These are phyloP conservation scores for Cecropterus lyciades DNA, from an alignment of 1,140 invertebrate genomes.

Conservation along the genomic window DNA sequence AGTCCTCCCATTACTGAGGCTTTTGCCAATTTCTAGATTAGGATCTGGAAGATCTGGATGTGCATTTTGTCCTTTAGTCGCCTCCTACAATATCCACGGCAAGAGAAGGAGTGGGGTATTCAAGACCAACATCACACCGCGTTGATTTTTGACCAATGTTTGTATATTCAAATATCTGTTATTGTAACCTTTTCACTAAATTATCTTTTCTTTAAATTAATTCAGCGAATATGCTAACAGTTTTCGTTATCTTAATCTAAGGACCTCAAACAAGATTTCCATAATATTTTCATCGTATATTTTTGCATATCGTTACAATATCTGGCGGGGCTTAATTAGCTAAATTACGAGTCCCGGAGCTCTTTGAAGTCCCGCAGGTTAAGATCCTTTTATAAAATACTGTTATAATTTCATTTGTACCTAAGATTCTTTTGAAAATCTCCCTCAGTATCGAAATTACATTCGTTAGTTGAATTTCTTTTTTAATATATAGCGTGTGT, in stretches of 20 bases:
- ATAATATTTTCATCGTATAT: slow-evolving; percentile 32
- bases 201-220: neutral
- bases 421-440: neutral
- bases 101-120: no score
- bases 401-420: neutral
- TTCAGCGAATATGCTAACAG: neutral
- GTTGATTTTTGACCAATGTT: no score
- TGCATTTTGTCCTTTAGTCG: no score
- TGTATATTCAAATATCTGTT: neutral
- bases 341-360: slow-evolving; percentile 20
- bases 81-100: no score
- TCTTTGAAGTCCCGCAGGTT: slow-evolving; percentile 18
- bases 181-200: neutral
- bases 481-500: no score
- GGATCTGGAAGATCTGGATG: no score
- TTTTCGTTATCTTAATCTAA: slow-evolving; percentile 4
- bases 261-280: slow-evolving; percentile 18
- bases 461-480: no score
- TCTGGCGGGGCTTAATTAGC: slow-evolving; percentile 29
- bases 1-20: no score
- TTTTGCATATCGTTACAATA: slow-evolving; percentile 30
- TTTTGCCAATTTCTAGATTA: no score
- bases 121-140: no score
- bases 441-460: no score
- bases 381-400: neutral